Evolutionary conservation across 2,888 invertebrate genomes (phyloP).

Genomic region (Desoria tigrina): DNA sequence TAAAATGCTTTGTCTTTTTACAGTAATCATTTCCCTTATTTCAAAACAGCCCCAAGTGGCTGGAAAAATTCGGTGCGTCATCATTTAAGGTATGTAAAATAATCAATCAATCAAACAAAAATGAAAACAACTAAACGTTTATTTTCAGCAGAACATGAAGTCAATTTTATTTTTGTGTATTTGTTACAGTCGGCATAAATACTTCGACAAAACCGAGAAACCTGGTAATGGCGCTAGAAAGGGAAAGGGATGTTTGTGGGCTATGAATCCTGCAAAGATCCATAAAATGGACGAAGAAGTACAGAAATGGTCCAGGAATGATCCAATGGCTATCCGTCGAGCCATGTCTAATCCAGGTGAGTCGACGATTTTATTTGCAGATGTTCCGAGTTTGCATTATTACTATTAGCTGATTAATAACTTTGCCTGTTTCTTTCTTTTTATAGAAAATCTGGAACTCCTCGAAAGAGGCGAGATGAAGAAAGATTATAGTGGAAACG

Average conservation of each 20-base stretch:
- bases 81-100: no score
- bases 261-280: conserved; percentile 91
- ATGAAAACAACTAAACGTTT: no score
- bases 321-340: conserved; percentile 85
- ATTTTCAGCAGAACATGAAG: no score
- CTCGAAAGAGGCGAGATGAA: conserved; percentile 87
- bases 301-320: conserved; percentile 94
- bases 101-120: no score
- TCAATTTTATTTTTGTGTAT: no score
- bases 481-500: conserved; percentile 62
- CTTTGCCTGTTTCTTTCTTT: conserved; percentile 25
- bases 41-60: conserved; percentile 95
- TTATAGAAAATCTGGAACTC: conserved; percentile 73
- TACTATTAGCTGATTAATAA: neutral
- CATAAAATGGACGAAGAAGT: conserved; percentile 98
- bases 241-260: conserved; percentile 83
- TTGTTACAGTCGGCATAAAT: conserved; percentile 91
- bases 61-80: conserved; percentile 99
- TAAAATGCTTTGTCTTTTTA: neutral
- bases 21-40: conserved; percentile 96
- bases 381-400: neutral
- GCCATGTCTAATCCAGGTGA: conserved; percentile 91
- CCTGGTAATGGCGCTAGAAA: conserved; percentile 81
- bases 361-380: conserved; percentile 40
- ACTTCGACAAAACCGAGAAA: conserved; percentile 97